Base-by-base conservation (phyloP, 2,797 vertebrate species). In the Rhabdomys pumilio region DNA sequence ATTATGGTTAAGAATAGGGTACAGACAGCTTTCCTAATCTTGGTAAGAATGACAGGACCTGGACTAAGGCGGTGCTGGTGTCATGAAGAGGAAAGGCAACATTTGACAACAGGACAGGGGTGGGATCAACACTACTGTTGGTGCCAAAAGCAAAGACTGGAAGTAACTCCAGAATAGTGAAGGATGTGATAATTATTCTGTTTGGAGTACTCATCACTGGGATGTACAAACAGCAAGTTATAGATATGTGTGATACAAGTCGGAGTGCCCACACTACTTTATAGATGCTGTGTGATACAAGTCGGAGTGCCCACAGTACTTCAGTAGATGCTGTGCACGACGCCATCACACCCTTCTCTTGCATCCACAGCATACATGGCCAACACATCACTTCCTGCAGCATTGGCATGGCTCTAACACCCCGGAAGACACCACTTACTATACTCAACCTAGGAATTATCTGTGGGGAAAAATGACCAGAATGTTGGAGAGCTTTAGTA, bases 81-180 rank as follows among this genome's bases (percentile, higher is more conserved):
- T 17, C 55, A 50, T 15, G 5, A 92, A 90, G 24, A 76, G 41
- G 24, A 76, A 47, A 76, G 41, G 41, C 73, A 47, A 50, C 77
- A 82, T 50, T 0, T 59, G 73, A 91, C 89, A 82, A 13, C 41
- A 59, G 34, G 22, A 61, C 72, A 83, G n/a, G 41, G 17, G 53
- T 47, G 77, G 26, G 15, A 79, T 75, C 55, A 81, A 90, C 22
- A 73, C 6, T 87, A 53, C 73, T 88, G 34, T 85, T 0, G 22
- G n/a, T 38, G 55, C 65, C 55, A 90, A 93, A 44, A 90, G 73
- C 63, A 92, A 82, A 69, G 44, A 85, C 20, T 20, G 61, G 47
- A 50, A 80, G 53, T 41, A 55, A 79, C 47, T 65, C 34, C 50
- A 61, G 59, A 88, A 69, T 31, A 94, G 72, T 3, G 94, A 15